phyloP scores from a whole-genome alignment of 2,113 vertebrate genomes.

The Glaucomys volans region DNA sequence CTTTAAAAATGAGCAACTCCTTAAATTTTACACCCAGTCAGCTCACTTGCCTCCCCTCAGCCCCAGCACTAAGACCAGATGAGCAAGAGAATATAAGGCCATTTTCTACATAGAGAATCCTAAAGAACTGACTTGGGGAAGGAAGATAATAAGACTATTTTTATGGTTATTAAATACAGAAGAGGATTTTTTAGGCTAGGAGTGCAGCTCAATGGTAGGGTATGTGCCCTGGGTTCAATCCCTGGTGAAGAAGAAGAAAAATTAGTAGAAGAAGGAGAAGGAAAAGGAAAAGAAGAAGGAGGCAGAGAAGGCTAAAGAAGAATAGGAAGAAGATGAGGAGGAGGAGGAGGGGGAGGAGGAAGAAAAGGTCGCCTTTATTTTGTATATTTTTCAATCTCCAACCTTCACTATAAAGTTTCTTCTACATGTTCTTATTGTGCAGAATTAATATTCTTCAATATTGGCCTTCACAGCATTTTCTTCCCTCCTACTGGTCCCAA shows the following conservation, averaged over 20 bases:
- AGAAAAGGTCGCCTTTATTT: not conserved
- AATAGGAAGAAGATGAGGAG: too few species aligned
- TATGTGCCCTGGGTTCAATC: too few species aligned
- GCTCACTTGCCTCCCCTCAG: accelerated
- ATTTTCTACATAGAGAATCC: not conserved
- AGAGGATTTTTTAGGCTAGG: not conserved
- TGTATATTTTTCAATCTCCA: not conserved
- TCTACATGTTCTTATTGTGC: not conserved
- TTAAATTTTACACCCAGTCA: not conserved
- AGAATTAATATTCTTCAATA: not conserved
- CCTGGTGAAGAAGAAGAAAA: too few species aligned
- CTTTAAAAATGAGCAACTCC: not conserved
- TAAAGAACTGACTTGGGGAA: too few species aligned
- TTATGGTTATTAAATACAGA: not conserved
- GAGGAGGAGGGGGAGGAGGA: too few species aligned
- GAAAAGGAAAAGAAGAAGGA: too few species aligned
- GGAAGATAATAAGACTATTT: too few species aligned
- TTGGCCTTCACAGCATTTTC: not conserved
- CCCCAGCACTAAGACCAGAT: not conserved
- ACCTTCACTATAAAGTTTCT: not conserved
- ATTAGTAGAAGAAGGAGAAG: too few species aligned
- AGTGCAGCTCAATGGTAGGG: too few species aligned
- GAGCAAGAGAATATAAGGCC: not conserved
- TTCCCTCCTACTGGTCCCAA: not conserved
- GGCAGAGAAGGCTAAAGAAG: too few species aligned